A percentile compares a stretch with the other conserved stretches of the same genome.
Evolutionary conservation across 2,113 vertebrate species (phyloP).

Genomic region (Spilogale gracilis): DNA sequence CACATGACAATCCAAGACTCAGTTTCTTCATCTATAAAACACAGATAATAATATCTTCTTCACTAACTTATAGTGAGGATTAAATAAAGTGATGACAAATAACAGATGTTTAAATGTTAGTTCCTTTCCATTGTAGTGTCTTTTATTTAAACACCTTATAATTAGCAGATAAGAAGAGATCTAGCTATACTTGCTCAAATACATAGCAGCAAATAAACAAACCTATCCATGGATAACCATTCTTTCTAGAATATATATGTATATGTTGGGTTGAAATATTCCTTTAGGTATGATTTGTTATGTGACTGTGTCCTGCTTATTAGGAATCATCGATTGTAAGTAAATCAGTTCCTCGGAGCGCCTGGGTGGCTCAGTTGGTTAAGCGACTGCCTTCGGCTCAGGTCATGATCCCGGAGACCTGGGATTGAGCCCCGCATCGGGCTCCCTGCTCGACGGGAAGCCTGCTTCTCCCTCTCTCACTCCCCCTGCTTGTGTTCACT

Average conservation of each 20-base stretch:
- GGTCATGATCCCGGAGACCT: no score
- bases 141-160: constrained; percentile 2
- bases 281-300: not conserved
- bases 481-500: no score
- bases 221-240: not conserved
- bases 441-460: no score
- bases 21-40: not conserved
- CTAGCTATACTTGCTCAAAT: not conserved
- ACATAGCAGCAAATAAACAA: constrained; percentile 22
- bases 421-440: no score
- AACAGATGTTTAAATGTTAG: not conserved
- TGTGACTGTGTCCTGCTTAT: not conserved
- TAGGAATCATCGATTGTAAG: not conserved
- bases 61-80: not conserved
- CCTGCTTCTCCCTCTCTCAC: no score
- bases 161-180: constrained; percentile 12
- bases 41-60: not conserved
- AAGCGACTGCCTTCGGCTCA: no score
- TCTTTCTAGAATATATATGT: constrained; percentile 11
- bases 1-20: not conserved
- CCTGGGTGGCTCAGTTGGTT: no score
- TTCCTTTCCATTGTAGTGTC: not conserved
- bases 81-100: constrained; percentile 2
- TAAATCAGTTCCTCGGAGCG: constrained; percentile 7
- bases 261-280: not conserved